Conservation (phyloP, 2,113 vertebrate species). For the Agelaius tricolor region DNA sequence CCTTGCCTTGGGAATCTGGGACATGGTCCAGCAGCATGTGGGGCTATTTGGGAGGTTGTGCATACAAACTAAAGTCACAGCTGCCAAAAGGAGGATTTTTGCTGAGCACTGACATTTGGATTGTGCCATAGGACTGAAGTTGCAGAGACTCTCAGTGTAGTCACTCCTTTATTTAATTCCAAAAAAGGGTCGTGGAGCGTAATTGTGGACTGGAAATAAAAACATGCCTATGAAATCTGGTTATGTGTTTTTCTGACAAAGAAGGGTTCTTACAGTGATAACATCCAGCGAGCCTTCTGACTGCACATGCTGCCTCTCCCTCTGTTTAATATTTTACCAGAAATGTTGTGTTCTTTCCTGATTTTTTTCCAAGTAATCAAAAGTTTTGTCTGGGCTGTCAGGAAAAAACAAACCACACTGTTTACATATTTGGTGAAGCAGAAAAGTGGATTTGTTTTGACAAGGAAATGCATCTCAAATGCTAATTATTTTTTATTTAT, state of each 20-base stretch:
- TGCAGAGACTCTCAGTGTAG: neutral
- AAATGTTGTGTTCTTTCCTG: neutral
- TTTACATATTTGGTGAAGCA: neutral
- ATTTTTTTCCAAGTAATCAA: neutral
- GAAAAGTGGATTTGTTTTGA: neutral
- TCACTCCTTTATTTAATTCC: neutral
- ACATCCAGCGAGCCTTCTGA: neutral
- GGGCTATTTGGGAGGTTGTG: neutral
- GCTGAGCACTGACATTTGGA: neutral
- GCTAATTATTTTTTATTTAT: neutral
- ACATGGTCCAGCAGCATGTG: neutral
- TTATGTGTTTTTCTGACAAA: neutral
- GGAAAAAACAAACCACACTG: neutral
- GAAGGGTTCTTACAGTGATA: neutral
- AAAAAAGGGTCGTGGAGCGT: neutral
- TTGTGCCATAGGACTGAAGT: neutral
- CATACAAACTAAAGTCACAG: neutral
- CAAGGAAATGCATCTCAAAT: neutral
- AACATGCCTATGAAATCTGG: neutral
- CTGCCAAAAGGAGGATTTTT: neutral
- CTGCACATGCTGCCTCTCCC: neutral
- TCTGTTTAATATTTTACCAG: slow-evolving; percentile 4
- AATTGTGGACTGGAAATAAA: neutral
- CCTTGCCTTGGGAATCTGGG: neutral
- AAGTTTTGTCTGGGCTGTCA: neutral